Percentiles rank a stretch among this genome's conserved stretches.
These are phyloP conservation scores for Agriotes lineatus DNA, from an alignment of 2,888 invertebrate genomes.

Conservation along the genomic window DNA sequence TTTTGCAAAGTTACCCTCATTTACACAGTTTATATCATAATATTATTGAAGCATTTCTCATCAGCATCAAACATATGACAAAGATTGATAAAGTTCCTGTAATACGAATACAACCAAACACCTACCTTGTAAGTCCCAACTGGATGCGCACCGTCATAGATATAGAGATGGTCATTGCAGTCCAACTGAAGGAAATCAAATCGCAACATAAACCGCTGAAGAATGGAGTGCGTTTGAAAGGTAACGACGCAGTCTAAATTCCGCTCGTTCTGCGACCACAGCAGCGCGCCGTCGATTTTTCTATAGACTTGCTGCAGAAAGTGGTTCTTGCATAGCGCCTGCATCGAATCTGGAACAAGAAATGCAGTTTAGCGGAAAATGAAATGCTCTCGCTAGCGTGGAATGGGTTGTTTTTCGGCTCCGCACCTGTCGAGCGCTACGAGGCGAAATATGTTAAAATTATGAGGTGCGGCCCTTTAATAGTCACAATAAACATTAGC, in stretches of 20 bases:
- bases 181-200: slow-evolving; percentile 93
- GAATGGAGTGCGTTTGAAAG: slow-evolving; percentile 93
- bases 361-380: slow-evolving; percentile 11
- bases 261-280: slow-evolving; percentile 91
- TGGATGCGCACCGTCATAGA: slow-evolving; percentile 93
- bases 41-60: too few species aligned
- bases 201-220: slow-evolving; percentile 94
- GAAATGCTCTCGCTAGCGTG: background rate
- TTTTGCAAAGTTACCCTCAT: too few species aligned
- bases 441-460: slow-evolving; percentile 11
- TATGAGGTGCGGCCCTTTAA: slow-evolving; percentile 15
- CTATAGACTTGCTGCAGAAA: slow-evolving; percentile 90
- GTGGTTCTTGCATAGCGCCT: slow-evolving; percentile 89
- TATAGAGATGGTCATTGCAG: slow-evolving; percentile 93
- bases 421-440: slow-evolving; percentile 4
- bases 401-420: background rate
- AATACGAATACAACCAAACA: background rate
- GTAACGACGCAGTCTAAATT: slow-evolving; percentile 93
- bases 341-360: slow-evolving; percentile 84
- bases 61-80: too few species aligned
- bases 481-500: slow-evolving; percentile 14
- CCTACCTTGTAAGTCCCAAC: slow-evolving; percentile 89
- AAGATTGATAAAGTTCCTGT: background rate
- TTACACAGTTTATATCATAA: too few species aligned
- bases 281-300: slow-evolving; percentile 91